Percentiles rank a stretch among this genome's conserved stretches.
phyloP scores from a whole-genome alignment of 2,888 invertebrate species.

The Penaeus monodon region DNA sequence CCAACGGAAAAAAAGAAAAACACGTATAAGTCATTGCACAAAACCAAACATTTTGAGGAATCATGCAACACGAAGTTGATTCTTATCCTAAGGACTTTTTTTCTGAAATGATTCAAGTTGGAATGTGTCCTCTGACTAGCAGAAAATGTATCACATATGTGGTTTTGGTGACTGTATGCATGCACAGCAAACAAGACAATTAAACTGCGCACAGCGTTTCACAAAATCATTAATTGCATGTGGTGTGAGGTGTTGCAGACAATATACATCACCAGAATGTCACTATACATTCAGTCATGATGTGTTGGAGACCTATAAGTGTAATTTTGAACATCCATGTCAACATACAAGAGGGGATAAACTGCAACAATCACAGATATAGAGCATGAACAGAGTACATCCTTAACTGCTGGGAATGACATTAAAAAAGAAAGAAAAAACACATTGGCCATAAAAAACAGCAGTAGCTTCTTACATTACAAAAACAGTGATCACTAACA shows the following conservation, averaged over 20 bases:
- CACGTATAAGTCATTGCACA: constrained; percentile 62
- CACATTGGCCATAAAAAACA: too few relatives aligned
- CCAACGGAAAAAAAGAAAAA: constrained; percentile 56
- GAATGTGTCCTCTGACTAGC: constrained; percentile 50
- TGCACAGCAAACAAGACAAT: constrained; percentile 40
- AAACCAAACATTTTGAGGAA: constrained; percentile 47
- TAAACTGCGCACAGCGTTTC: constrained; percentile 23
- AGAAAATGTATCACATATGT: constrained; percentile 36
- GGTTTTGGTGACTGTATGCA: constrained; percentile 30
- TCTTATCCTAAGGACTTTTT: constrained; percentile 30
- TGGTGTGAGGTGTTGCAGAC: constrained; percentile 12
- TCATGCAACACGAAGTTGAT: constrained; percentile 47
- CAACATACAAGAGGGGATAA: too few relatives aligned
- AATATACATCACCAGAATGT: background rate
- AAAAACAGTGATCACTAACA: too few relatives aligned
- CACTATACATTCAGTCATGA: constrained; percentile 18
- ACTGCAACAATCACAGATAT: too few relatives aligned
- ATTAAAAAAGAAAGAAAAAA: too few relatives aligned
- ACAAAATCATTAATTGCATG: constrained; percentile 15
- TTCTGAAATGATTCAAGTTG: constrained; percentile 40
- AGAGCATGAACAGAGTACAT: too few relatives aligned
- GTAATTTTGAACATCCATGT: too few relatives aligned
- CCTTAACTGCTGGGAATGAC: too few relatives aligned
- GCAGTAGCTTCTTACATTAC: too few relatives aligned
- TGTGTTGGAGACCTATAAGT: constrained; percentile 4